Evolutionary conservation across 2,888 invertebrate genomes (phyloP), one percentile per base, ranked within the genome.

Genomic region (Chelonus formosanus): DNA sequence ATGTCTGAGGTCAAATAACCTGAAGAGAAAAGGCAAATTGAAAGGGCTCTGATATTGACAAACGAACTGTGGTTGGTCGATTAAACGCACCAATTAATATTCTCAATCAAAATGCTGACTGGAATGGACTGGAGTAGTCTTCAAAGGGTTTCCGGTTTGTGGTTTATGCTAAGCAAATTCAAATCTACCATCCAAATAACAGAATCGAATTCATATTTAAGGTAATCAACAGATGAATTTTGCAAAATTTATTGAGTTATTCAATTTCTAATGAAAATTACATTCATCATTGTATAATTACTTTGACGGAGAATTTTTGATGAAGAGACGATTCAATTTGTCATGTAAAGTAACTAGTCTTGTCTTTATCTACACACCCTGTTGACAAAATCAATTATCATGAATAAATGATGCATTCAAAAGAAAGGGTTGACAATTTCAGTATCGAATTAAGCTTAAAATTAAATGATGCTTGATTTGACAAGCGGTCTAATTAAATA

Each of bases 341-440:
- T 67, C 76, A 79, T 78, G 78, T 78, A 78, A 78, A 80, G 78
- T 72, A 40, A 40, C 40, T 74, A 53, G 36, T 44, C 43, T 40
- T 6, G 40, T 40, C 4, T 40, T 4, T 1, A 40, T 5, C 5
- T 40, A 5, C 6, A 40, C 20, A 44, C 54, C 50, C 75, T 71
- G 74, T 77, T 72, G 73, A 71, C 74, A 71, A 81, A 81, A 81
- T 80, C 79, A 81, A 80, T 81, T 80, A 78, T 72, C 74, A 72
- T 71, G 76, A 76, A 81, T 80, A 79, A 81, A 81, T 80, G 76
- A 76, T 75, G 76, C 40, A 40, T 6, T 40, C 76, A 80, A 75
- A 76, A 77, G 55, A 10, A 47, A 65, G 70, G 67, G 66, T 63
- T 62, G 70, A 68, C 68, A 71, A 2, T 20, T 20, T 20, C 2